A percentile compares a stretch with the other conserved stretches of the same genome.
Conservation (phyloP, 2,797 vertebrate species). For the Hypotaenidia okinawae region DNA sequence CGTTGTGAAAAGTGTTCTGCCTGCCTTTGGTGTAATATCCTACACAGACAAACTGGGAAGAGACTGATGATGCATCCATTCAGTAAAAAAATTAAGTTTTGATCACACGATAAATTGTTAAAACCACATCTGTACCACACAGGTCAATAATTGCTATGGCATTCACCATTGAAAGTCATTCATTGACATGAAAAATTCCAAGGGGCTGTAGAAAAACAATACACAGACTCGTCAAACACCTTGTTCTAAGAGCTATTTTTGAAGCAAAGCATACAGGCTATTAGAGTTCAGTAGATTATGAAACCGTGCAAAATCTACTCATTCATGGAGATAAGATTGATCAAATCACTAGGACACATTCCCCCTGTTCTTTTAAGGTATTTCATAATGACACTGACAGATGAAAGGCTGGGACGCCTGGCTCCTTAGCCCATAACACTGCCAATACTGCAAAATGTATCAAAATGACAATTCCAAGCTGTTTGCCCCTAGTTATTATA, state of each 20-base stretch:
- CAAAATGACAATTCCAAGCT: conserved; percentile 63
- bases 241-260: conserved; percentile 34
- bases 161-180: background rate
- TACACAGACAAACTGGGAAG: background rate
- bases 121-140: background rate
- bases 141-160: background rate
- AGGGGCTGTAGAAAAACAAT: background rate
- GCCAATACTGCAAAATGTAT: conserved; percentile 50
- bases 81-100: background rate
- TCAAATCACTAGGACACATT: background rate
- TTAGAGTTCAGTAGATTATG: conserved; percentile 43
- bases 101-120: background rate
- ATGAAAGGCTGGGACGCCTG: conserved; percentile 25
- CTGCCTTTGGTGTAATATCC: background rate
- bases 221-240: conserved; percentile 21
- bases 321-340: conserved; percentile 52
- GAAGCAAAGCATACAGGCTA: conserved; percentile 34
- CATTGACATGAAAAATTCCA: background rate
- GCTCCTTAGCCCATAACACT: conserved; percentile 12
- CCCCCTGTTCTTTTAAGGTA: conserved; percentile 18
- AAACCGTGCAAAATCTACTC: conserved; percentile 38
- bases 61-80: background rate
- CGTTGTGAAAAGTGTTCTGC: background rate
- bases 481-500: conserved; percentile 49
- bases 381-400: conserved; percentile 47